phyloP scores from a whole-genome alignment of 1,140 invertebrate species.

The Tachypleus tridentatus region DNA sequence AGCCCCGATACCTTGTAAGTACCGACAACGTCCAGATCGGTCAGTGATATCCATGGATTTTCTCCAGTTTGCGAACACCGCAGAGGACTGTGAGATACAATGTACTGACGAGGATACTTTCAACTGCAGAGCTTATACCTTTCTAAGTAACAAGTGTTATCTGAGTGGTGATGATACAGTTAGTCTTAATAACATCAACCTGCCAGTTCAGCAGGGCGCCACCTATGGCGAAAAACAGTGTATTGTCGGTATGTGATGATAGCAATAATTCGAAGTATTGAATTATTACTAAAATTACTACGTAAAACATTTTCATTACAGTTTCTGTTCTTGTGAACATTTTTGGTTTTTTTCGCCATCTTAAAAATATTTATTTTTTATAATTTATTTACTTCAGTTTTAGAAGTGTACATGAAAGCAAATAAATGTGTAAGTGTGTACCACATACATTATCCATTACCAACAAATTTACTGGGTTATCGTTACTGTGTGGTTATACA shows the following conservation, averaged over 20 bases:
- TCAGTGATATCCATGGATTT: constrained; percentile 38
- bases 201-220: constrained; percentile 24
- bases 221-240: constrained; percentile 37
- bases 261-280: not conserved
- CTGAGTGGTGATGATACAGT: constrained; percentile 36
- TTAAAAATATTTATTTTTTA: too few relatives aligned
- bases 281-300: not conserved
- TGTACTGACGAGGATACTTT: constrained; percentile 35
- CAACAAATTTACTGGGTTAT: too few relatives aligned
- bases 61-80: constrained; percentile 36
- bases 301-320: not conserved
- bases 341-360: not conserved
- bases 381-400: too few relatives aligned
- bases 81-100: constrained; percentile 36
- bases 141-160: constrained; percentile 35
- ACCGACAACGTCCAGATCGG: constrained; percentile 31
- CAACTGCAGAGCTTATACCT: constrained; percentile 35
- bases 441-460: too few relatives aligned
- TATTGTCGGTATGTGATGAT: constrained; percentile 30
- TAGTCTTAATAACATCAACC: constrained; percentile 27
- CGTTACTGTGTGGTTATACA: too few relatives aligned
- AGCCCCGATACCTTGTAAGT: constrained; percentile 39
- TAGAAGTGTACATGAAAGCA: too few relatives aligned
- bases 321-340: not conserved
- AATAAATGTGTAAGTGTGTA: too few relatives aligned